phyloP scores from a whole-genome alignment of 2,113 vertebrate species.

The Semnornis frantzii region DNA sequence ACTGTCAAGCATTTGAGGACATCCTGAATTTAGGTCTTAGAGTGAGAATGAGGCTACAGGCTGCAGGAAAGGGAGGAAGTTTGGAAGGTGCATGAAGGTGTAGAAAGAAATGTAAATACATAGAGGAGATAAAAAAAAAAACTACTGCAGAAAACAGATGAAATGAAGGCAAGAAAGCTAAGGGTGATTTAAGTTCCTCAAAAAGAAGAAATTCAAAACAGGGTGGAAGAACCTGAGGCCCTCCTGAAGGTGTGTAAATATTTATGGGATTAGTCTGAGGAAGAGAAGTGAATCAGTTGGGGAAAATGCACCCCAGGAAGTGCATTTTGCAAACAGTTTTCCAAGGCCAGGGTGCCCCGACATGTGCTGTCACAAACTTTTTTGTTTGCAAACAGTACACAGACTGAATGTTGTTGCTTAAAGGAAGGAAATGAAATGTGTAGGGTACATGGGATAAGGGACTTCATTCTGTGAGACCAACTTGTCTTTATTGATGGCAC shows the following conservation, averaged over 20 bases:
- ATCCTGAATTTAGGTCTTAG: background rate
- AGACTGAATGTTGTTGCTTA: background rate
- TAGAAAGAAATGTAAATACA: background rate
- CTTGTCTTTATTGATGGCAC: background rate
- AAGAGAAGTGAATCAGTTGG: background rate
- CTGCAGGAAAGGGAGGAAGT: background rate
- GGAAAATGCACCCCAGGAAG: background rate
- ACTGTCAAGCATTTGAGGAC: background rate
- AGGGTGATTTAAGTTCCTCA: background rate
- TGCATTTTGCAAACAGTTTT: background rate
- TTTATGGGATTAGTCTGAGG: background rate
- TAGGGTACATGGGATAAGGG: background rate
- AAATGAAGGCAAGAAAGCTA: background rate
- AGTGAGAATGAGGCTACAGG: background rate
- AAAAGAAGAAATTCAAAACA: background rate
- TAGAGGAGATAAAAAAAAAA: background rate
- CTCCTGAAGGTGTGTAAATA: background rate
- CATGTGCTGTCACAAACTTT: background rate
- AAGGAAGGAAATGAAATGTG: background rate
- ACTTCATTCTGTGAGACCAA: background rate
- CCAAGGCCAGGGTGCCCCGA: background rate
- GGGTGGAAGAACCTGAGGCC: background rate
- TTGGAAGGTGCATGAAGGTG: background rate
- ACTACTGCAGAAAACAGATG: background rate
- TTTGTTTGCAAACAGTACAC: background rate